Conservation (phyloP, 2,113 vertebrate genomes). For the Abramis brama region DNA sequence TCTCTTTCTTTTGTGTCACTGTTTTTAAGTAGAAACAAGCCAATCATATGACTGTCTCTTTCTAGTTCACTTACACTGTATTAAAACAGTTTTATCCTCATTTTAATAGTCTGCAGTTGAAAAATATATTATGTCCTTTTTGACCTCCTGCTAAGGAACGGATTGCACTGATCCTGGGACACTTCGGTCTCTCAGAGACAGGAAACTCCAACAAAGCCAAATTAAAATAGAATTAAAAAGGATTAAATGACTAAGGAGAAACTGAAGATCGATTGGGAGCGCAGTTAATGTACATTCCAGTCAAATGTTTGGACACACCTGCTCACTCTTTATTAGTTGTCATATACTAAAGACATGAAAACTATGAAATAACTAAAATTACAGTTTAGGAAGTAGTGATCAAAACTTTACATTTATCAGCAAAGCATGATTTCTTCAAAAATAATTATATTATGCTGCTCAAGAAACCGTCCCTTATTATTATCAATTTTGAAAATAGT, state of each 20-base stretch:
- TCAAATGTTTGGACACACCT: not conserved
- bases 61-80: not conserved
- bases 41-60: not conserved
- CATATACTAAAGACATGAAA: not conserved
- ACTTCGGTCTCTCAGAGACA: constrained; percentile 62
- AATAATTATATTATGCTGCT: no score
- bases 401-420: no score
- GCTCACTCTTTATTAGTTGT: not conserved
- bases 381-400: not conserved
- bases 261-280: constrained; percentile 43
- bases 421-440: no score
- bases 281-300: not conserved
- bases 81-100: not conserved
- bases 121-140: not conserved
- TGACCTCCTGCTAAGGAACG: not conserved
- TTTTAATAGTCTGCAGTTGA: not conserved
- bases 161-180: constrained; percentile 60
- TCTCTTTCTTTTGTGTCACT: not conserved
- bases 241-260: constrained; percentile 70
- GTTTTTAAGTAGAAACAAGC: not conserved
- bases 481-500: no score
- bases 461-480: no score
- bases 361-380: not conserved
- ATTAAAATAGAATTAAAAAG: constrained; percentile 73
- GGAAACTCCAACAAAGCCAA: constrained; percentile 68